Base-by-base conservation (phyloP, 2,113 vertebrate genomes). In the Lampris incognitus region DNA sequence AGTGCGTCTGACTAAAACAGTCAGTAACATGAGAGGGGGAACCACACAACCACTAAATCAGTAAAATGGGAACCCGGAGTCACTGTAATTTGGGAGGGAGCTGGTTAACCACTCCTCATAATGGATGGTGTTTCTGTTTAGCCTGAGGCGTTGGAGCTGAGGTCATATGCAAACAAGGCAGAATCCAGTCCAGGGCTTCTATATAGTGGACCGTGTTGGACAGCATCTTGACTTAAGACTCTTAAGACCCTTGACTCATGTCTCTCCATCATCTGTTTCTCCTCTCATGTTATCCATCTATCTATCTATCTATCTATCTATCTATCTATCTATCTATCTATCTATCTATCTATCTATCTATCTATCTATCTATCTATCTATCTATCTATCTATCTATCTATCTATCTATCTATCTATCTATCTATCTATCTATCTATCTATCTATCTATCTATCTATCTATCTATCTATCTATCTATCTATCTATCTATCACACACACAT, bases 81-180 rank as follows among this genome's bases (percentile, higher is more conserved):
- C 83, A 90, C 91, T 92, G 88, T 91, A 91, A 92, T 93, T 91
- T 91, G 85, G 90, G 88, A 92, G 89, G 81, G 87, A 83, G 92
- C 85, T 91, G 92, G 92, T 91, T 91, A 90, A 93, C 91, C 92
- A 73, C 90, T 80, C 84, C 85, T 92, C 87, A 91, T 91, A 91
- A 93, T 93, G 91, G 89, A 92, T 89, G 90, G 91, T 92, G 91
- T 91, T 92, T 91, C 90, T 91, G 90, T 93, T 91, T 87, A 91
- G 92, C 92, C 88, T 83, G 75, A 91, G 89, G 92, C 88, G 87
- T 91, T 87, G 91, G 85, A 88, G 85, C 90, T 91, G 85, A 88
- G 89, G 92, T 91, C 88, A 89, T 90, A 91, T 90, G 90, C 92
- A 92, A 93, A 92, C 90, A 88, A 88, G 87, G 81, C 88, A 90